Base-by-base conservation (phyloP, 2,113 vertebrate genomes). In the Gobiocypris rarus region DNA sequence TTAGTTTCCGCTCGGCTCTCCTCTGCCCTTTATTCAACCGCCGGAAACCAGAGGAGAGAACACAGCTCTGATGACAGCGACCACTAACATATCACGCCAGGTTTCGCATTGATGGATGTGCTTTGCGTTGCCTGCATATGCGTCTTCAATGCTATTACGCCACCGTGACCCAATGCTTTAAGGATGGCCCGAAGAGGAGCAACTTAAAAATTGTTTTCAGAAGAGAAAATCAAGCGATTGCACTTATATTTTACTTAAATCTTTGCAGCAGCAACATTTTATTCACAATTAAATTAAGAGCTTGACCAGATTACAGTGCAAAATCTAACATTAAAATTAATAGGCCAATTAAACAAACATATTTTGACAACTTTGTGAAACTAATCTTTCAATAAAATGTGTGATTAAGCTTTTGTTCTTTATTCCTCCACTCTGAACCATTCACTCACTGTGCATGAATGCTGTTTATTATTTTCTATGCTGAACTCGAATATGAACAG, bases 61-160 rank as follows among this genome's bases (percentile, higher is more conserved):
- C 78, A 11, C 84, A 89, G 84, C 59, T 69, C 89, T 31, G 89
- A 84, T 26, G 83, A 86, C 63, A 69, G 9, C 24, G 75, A 77
- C 6, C 78, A 31, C 28, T 78, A 65, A 38, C n/a, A 17, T 83
- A 9, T 74, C n/a, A 59, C 24, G 34, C 31, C 52, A 15, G 14
- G 58, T 10, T 76, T 41, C 61, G 54, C 54, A 17, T 9, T 9
- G 31, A 6, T 26, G 9, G 38, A 43, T 24, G 13, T 48, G 70
- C 58, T 59, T 38, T 38, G 34, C n/a, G 5, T n/a, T 59, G 41
- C 69, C 9, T 71, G 38, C 63, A 3, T 9, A 1, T 34, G 63
- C 31, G 31, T 65, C 63, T 41, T 71, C 41, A 71, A 45, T 71
- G 2, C 69, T 69, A 14, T 38, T 69, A 34, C 17, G 38, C 34